phyloP scores from a whole-genome alignment of 1,140 invertebrate genomes.

The honey bee (Apis mellifera) region Amel_HAv3.1 CM009943.2:4320001-4320500 shows the following conservation, averaged over 20 bases:
- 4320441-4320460: slow-evolving; percentile 17
- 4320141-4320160: slow-evolving; percentile 39
- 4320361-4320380: background rate
- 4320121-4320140: slow-evolving; percentile 45
- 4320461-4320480: slow-evolving; percentile 11
- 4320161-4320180: background rate
- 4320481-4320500: slow-evolving; percentile 39
- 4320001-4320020: slow-evolving; percentile 14
- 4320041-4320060: slow-evolving; percentile 37
- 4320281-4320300: slow-evolving; percentile 22
- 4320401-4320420: background rate
- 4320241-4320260: background rate
- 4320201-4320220: slow-evolving; percentile 8
- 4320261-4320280: background rate
- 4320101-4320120: slow-evolving; percentile 37
- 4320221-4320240: background rate
- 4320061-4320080: slow-evolving; percentile 29
- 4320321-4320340: slow-evolving; percentile 23
- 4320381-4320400: background rate
- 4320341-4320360: background rate
- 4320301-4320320: slow-evolving; percentile 6
- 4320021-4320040: background rate
- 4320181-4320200: background rate
- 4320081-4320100: slow-evolving; percentile 51
- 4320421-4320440: background rate